Percentiles rank a stretch among this genome's conserved stretches.
These are phyloP conservation scores for Apodemia hepburni DNA, from an alignment of 2,888 invertebrate genomes.

Conservation along the genomic window DNA sequence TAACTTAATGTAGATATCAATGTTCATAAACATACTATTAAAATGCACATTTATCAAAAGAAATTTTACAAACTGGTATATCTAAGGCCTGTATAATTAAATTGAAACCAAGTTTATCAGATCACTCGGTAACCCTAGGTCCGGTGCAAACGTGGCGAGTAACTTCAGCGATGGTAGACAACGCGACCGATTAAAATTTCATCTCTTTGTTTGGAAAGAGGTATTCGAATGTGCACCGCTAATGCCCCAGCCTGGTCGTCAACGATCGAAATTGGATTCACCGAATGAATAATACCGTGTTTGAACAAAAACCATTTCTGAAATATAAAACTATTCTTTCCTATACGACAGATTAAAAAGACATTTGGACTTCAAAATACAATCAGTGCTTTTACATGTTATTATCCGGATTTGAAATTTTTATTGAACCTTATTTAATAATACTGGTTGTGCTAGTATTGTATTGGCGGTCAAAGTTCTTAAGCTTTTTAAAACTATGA, in stretches of 20 bases:
- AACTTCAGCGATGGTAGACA: constrained; percentile 61
- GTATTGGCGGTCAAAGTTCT: too few relatives aligned
- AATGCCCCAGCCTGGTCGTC: constrained; percentile 50
- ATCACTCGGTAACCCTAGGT: background rate
- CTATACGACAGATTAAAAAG: constrained; percentile 12
- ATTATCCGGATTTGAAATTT: too few relatives aligned
- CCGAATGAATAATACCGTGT: constrained; percentile 33
- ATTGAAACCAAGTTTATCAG: background rate
- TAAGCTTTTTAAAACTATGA: too few relatives aligned
- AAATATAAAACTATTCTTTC: constrained; percentile 19
- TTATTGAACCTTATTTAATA: too few relatives aligned
- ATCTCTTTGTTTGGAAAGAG: constrained; percentile 67
- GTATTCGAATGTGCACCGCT: constrained; percentile 61
- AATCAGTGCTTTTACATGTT: constrained; percentile 7
- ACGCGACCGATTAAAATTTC: constrained; percentile 75
- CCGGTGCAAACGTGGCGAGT: constrained; percentile 48
- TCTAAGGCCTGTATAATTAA: background rate
- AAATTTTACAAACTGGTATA: background rate
- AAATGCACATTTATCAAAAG: background rate
- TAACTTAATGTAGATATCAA: too few relatives aligned
- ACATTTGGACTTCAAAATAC: constrained; percentile 11
- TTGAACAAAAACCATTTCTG: constrained; percentile 18
- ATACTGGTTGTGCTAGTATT: too few relatives aligned
- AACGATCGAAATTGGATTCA: constrained; percentile 59
- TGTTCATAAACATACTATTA: too few relatives aligned